Base-by-base conservation (phyloP, 2,113 vertebrate genomes). In the Ifrita kowaldi region DNA sequence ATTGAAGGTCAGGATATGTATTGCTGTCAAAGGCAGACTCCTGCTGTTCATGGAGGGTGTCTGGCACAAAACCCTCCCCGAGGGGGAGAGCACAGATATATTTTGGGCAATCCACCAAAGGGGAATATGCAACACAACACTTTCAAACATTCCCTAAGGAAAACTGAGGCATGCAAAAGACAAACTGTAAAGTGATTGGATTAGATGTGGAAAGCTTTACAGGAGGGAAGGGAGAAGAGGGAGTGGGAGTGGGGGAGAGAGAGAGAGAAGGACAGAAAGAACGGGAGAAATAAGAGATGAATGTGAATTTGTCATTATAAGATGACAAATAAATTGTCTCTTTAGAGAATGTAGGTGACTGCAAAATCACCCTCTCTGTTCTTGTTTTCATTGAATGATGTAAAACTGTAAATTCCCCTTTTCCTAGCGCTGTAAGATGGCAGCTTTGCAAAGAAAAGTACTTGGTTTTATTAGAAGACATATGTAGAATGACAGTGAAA, bases 1-100 rank as follows among this genome's bases (percentile, higher is more conserved):
- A 99, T 98, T 99, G 98, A 99, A 99, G 98, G 98, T 99, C 98
- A 99, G 97, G 95, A 93, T 97, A 97, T 97, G 97, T 98, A 98
- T 98, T 96, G 97, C 98, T 98, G 97, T 98, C 98, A 98, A 97
- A 98, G 97, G 92, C 90, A 97, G 80, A 77, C 65, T 97, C 96
- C 79, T 92, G 83, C 94, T 96, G 42, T 55, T 96, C 94, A 56
- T 42, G 67, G 82, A 79, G 59, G 78, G 90, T 95, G 92, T 94
- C 93, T 97, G 95, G 85, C 90, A 97, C 69, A 96, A 88, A 90
- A 79, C 87, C 90, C 95, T 50, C 95, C 97, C 84, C 95, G 83
- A 89, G 96, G 94, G 94, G 93, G 91, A 89, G 50, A 87, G 88
- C 83, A 90, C 96, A 92, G 96, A 87, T 35, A 94, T 71, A 94